Evolutionary conservation across 2,113 vertebrate species (phyloP), one percentile per base, ranked within the genome.

Genomic region (Pituophis catenifer): DNA sequence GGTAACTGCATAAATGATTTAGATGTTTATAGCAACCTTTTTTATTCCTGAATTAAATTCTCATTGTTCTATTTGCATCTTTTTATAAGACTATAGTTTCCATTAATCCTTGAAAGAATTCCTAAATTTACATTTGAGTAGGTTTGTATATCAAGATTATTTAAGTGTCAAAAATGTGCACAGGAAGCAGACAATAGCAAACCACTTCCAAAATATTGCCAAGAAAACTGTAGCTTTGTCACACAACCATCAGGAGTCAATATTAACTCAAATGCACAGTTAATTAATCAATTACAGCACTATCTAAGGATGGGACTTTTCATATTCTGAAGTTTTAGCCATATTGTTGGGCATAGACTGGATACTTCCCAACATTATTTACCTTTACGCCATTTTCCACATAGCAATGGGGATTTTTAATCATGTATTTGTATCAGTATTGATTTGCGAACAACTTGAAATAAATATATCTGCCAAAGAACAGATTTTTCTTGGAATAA

Each of bases 1-100:
- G 99, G 99, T 99, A 96, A 91, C 91, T 89, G 0, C 91, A 13
- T 12, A 89, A 44, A 87, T 12, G 11, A 26, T 87, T 90, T 65
- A 1, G 17, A 54, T 23, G 44, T 81, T 12, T 48, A 85, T 89
- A 91, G 91, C 9, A 1, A 38, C 5, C 12, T n/a, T 59, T 26
- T 50, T 91, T 91, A 11, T 19, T 17, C 58, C 57, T 86, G 44
- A 48, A 48, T 38, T 70, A 23, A 50, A n/a, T n/a, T 87, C 9
- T 87, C 15, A 88, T 65, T 88, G 5, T 53, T 38, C 23, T 13
- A 1, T 88, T 88, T 58, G 6, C 29, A n/a, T 75, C 9, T 54
- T 92, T 29, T 75, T 48, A 33, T 9, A 8, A n/a, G 33, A 2
- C 3, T 6, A 50, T 29, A 75, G 7, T 26, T 87, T 87, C 55